phyloP scores from a whole-genome alignment of 2,888 invertebrate species.

The Linyphia triangularis region DNA sequence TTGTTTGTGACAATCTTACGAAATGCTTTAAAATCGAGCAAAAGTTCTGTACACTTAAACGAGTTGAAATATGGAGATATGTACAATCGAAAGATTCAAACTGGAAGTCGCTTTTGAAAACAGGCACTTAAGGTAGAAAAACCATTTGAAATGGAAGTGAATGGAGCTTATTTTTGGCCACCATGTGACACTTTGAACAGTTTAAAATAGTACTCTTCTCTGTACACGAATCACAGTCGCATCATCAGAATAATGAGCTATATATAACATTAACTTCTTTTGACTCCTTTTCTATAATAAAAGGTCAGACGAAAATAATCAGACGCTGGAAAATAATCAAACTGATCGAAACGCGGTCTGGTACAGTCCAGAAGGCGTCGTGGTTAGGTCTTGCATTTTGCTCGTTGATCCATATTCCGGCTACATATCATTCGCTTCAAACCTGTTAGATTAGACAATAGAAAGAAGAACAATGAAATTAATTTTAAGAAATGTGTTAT shows the following conservation, averaged over 20 bases:
- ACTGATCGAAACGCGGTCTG: too few species aligned
- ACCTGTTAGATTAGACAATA: background rate
- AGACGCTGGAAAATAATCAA: too few species aligned
- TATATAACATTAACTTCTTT: background rate
- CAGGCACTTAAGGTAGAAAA: slow-evolving; percentile 61
- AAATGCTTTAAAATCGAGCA: slow-evolving; percentile 22
- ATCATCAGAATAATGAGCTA: background rate
- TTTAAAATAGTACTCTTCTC: slow-evolving; percentile 13
- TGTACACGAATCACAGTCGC: background rate
- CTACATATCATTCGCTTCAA: too few species aligned
- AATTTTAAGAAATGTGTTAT: background rate
- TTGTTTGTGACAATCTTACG: background rate
- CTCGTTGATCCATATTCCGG: too few species aligned
- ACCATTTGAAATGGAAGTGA: slow-evolving; percentile 65
- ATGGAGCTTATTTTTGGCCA: slow-evolving; percentile 47
- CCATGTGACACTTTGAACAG: slow-evolving; percentile 39
- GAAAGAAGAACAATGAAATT: background rate
- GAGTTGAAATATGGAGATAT: background rate
- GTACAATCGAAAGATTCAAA: slow-evolving; percentile 15
- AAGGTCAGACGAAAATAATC: background rate
- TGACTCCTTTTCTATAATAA: background rate
- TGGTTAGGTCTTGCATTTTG: too few species aligned
- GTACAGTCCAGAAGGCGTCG: too few species aligned
- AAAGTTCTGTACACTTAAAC: background rate
- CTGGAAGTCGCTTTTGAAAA: slow-evolving; percentile 53